Conservation (phyloP, 2,888 invertebrate genomes). For the Melanostoma scalare region DNA sequence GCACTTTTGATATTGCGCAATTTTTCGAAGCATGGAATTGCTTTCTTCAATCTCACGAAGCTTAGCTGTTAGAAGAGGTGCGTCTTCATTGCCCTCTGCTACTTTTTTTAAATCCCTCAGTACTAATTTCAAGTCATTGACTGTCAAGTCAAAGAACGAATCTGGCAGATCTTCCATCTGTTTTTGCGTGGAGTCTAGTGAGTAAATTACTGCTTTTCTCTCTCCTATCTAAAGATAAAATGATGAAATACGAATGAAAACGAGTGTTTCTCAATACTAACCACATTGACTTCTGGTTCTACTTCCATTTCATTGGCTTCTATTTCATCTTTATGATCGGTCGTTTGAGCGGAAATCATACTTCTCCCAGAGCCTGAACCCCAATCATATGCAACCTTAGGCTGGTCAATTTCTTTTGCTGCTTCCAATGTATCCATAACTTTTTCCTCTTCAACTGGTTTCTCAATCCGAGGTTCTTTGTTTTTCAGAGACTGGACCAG, state of each 20-base stretch:
- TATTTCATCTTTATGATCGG: conserved; percentile 38
- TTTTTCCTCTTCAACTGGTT: conserved; percentile 75
- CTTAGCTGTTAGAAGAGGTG: conserved; percentile 87
- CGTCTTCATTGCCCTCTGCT: conserved; percentile 86
- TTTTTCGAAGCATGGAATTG: conserved; percentile 83
- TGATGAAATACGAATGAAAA: neutral
- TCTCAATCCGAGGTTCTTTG: conserved; percentile 25
- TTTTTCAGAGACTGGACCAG: conserved; percentile 78
- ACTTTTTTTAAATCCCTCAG: conserved; percentile 88
- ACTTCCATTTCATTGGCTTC: conserved; percentile 65
- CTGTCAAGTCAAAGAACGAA: conserved; percentile 93
- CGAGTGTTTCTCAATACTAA: conserved; percentile 68
- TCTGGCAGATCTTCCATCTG: conserved; percentile 89
- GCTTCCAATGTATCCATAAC: conserved; percentile 8
- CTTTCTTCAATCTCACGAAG: conserved; percentile 85
- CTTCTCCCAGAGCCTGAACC: conserved; percentile 78
- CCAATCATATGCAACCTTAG: conserved; percentile 78
- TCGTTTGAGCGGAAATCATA: conserved; percentile 72
- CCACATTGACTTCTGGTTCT: conserved; percentile 78
- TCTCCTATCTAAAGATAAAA: conserved; percentile 85
- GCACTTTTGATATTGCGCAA: conserved; percentile 88
- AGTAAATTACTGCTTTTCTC: conserved; percentile 89
- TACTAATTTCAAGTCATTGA: conserved; percentile 90
- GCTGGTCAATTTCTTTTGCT: conserved; percentile 55
- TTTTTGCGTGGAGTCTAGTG: conserved; percentile 84